Evolutionary conservation across 2,113 vertebrate species (phyloP), one percentile per base, ranked within the genome.

Genomic region (Menidia beryllina): DNA sequence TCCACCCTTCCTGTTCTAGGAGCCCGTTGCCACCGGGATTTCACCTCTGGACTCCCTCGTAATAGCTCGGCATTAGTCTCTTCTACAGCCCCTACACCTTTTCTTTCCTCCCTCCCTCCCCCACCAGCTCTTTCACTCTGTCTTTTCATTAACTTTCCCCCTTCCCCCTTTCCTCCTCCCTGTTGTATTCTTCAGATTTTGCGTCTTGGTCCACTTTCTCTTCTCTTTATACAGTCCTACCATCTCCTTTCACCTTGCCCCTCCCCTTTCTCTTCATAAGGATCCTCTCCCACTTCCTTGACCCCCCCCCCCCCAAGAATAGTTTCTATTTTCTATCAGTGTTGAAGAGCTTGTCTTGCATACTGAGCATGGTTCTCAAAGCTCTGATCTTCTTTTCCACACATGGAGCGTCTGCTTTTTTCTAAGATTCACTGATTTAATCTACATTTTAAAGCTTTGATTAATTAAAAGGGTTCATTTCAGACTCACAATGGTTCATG

Each of bases 341-440:
- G 67, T 73, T 61, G 52, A 38, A 52, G 21, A 59, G 54, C 34
- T 49, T 10, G 26, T 39, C 74, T 41, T 45, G 52, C 70, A 81
- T 83, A 64, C 75, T 77, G 77, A 3, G 54, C 51, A 59, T 86
- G 41, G 39, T 73, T 86, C 61, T 70, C 79, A 73, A 85, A 72
- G 65, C 69, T 82, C 50, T n/a, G 52, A 53, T 53, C 30, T 67
- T 30, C 50, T 54, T 57, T 19, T 64, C 24, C 10, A 21, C 14
- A 30, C 49, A 58, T 53, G 67, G n/a, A 20, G 21, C 15, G 19
- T 58, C 43, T 34, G 7, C 9, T 30, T 26, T 21, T 50, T 8
- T 15, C 6, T 17, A 2, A 55, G 45, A 20, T 41, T 3, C 34
- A 24, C 14, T 34, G 10, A 26, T 72, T 25, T 47, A 12, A 34